phyloP scores from a whole-genome alignment of 2,797 vertebrate species.

The Clarias laeviceps region DNA sequence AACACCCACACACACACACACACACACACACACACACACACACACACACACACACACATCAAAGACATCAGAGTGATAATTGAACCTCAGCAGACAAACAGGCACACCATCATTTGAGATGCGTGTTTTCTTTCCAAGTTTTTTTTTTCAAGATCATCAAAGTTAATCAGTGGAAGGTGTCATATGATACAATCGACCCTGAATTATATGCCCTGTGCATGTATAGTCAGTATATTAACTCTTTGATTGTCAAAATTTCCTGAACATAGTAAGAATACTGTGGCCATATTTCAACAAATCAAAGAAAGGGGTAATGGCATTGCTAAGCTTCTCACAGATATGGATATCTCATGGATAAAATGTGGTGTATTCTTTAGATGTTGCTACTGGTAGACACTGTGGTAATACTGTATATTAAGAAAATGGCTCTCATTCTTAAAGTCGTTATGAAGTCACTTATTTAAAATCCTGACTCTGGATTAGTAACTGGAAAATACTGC shows the following conservation, averaged over 20 bases:
- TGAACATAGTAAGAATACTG: no score
- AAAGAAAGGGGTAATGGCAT: not conserved
- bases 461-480: slow-evolving; percentile 57
- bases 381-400: slow-evolving; percentile 61
- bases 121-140: not conserved
- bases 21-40: slow-evolving; percentile 1
- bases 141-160: not conserved
- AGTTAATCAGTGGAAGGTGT: not conserved
- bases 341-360: slow-evolving; percentile 2
- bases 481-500: slow-evolving; percentile 70
- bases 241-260: no score
- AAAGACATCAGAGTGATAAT: slow-evolving; percentile 38
- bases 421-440: slow-evolving; percentile 41
- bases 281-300: no score
- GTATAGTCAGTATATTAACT: no score
- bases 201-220: slow-evolving; percentile 12
- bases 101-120: not conserved
- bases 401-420: slow-evolving; percentile 53
- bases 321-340: not conserved
- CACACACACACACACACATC: slow-evolving; percentile 24
- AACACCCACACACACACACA: slow-evolving; percentile 23
- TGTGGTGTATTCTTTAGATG: slow-evolving; percentile 35
- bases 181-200: slow-evolving; percentile 18
- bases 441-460: slow-evolving; percentile 35
- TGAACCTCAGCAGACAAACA: slow-evolving; percentile 24